phyloP scores from a whole-genome alignment of 2,888 invertebrate genomes.

The Hypselothyrea guttata region DNA sequence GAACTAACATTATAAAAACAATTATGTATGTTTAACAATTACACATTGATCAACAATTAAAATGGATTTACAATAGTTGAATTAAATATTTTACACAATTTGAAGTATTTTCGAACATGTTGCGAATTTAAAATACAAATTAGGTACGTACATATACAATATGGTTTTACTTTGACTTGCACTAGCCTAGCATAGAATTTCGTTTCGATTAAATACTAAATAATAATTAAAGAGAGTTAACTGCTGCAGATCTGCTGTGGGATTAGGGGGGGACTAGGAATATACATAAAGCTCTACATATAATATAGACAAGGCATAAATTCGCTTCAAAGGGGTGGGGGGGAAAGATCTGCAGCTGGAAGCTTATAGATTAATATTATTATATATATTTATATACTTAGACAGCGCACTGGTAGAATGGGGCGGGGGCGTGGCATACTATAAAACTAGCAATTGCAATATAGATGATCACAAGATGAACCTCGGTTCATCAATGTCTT shows the following conservation, averaged over 20 bases:
- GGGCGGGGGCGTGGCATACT: slow-evolving; percentile 56
- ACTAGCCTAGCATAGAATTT: slow-evolving; percentile 44
- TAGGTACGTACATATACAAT: slow-evolving; percentile 34
- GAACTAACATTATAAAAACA: slow-evolving; percentile 71
- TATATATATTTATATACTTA: slow-evolving; percentile 46
- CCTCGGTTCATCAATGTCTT: slow-evolving; percentile 31
- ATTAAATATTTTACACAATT: slow-evolving; percentile 28
- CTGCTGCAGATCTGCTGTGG: slow-evolving; percentile 37
- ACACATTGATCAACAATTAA: slow-evolving; percentile 73
- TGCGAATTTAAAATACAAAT: slow-evolving; percentile 33
- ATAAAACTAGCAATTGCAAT: slow-evolving; percentile 69
- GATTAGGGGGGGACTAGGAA: background rate
- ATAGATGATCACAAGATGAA: slow-evolving; percentile 23
- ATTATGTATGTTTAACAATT: slow-evolving; percentile 49
- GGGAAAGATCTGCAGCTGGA: slow-evolving; percentile 35
- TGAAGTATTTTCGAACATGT: slow-evolving; percentile 20
- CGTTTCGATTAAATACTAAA: slow-evolving; percentile 64
- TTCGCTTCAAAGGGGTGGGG: slow-evolving; percentile 44
- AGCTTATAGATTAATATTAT: slow-evolving; percentile 34
- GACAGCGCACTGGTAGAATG: slow-evolving; percentile 39
- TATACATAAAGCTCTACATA: slow-evolving; percentile 23
- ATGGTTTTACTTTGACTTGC: slow-evolving; percentile 20
- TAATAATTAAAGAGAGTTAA: slow-evolving; percentile 74
- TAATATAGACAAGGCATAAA: slow-evolving; percentile 46
- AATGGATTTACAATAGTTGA: slow-evolving; percentile 40